phyloP scores from a whole-genome alignment of 2,888 invertebrate genomes.

The Hemistola chrysoprasaria region DNA sequence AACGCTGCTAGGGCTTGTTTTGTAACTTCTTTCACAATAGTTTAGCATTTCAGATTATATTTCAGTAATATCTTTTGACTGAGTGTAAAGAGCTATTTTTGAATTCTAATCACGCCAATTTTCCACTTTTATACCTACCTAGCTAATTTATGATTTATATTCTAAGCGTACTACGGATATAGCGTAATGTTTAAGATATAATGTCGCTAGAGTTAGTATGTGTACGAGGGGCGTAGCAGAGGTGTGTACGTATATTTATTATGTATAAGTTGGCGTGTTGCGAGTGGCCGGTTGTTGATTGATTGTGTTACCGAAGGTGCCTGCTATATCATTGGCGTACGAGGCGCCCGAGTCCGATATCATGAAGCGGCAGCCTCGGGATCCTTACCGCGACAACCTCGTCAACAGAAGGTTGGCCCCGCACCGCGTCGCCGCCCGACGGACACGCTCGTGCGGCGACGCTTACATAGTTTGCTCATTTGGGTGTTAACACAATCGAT shows the following conservation, averaged over 20 bases:
- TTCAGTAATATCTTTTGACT: slow-evolving; percentile 47
- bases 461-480: slow-evolving; percentile 64
- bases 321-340: slow-evolving; percentile 99
- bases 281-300: slow-evolving; percentile 62
- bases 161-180: slow-evolving; percentile 52
- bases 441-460: slow-evolving; percentile 37
- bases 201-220: slow-evolving; percentile 54
- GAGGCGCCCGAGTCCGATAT: slow-evolving; percentile 99
- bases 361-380: slow-evolving; percentile 99
- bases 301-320: slow-evolving; percentile 90
- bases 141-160: slow-evolving; percentile 58
- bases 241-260: slow-evolving; percentile 60
- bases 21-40: slow-evolving; percentile 63
- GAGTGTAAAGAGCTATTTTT: slow-evolving; percentile 58
- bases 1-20: slow-evolving; percentile 65
- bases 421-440: slow-evolving; percentile 38
- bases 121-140: slow-evolving; percentile 59
- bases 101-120: slow-evolving; percentile 64
- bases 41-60: slow-evolving; percentile 61
- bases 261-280: slow-evolving; percentile 50
- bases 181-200: slow-evolving; percentile 44
- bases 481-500: slow-evolving; percentile 69
- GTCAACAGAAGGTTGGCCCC: slow-evolving; percentile 97
- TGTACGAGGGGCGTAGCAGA: slow-evolving; percentile 42
- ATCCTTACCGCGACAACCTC: slow-evolving; percentile 99